Evolutionary conservation across 1,140 invertebrate genomes (phyloP), one percentile per base, ranked within the genome.

Genomic region (Hyles euphorbiae): DNA sequence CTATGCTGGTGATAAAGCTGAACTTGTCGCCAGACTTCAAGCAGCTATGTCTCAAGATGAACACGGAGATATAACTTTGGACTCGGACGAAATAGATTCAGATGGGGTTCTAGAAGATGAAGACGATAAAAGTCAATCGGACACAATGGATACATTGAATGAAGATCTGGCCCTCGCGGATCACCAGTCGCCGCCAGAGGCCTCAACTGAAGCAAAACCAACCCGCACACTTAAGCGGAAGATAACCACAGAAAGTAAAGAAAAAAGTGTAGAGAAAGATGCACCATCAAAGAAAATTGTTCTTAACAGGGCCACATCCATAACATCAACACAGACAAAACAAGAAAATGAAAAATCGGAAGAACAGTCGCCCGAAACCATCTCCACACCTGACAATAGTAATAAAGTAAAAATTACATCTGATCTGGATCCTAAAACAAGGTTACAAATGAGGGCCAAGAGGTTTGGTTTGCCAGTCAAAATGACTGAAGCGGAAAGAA

Each of bases 1-100:
- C 11, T 91, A 92, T 10, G 88, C 92, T 48, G 96, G 95, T 8
- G 96, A 96, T 76, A 97, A 96, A 91, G 94, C 91, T 40, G 95
- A 96, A 71, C 86, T 97, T 45, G 85, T 95, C 32, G 93, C 94
- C 60, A 91, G 95, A 66, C 89, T 97, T 50, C 93, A 94, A 74
- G 82, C 91, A 47, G 92, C 93, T 3, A 81, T 94, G 55, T 65
- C 90, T 52, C 81, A 86, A 58, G 87, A 89, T 11, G 84, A 87
- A 12, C 78, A 87, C 50, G 77, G 67, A 8, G 87, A 88, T 63
- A 85, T 89, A 22, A 84, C 77, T 33, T 72, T 88, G 51, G 88
- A 89, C 63, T 88, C 83, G 3, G 86, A 88, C 58, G 88, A 88
- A 62, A 82, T 87, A 36, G 89, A 88, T 65, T 90, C 89, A 5